Percentiles rank a stretch among this genome's conserved stretches.
These are phyloP conservation scores for Copidosoma aretas DNA, from an alignment of 2,888 invertebrate genomes.

Conservation along the genomic window DNA sequence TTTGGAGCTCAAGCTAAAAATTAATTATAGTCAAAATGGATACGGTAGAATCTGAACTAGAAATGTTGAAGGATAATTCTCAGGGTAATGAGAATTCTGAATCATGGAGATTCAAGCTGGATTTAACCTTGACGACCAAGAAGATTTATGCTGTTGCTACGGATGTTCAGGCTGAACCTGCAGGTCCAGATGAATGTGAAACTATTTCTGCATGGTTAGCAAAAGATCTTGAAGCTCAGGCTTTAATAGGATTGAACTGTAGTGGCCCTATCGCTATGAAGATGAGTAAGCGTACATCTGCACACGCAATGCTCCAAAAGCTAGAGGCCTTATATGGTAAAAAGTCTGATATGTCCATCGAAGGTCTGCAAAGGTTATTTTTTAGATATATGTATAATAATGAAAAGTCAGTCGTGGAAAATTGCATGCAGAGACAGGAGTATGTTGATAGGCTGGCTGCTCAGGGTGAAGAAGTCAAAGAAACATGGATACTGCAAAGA, in stretches of 20 bases:
- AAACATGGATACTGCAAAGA: slow-evolving; percentile 43
- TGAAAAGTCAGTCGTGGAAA: slow-evolving; percentile 39
- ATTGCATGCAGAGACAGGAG: slow-evolving; percentile 40
- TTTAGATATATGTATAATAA: slow-evolving; percentile 44
- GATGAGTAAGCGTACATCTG: slow-evolving; percentile 44
- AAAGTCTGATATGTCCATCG: slow-evolving; percentile 41
- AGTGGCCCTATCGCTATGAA: slow-evolving; percentile 44
- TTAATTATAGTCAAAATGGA: too few species aligned
- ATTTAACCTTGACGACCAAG: too few species aligned
- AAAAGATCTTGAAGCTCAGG: slow-evolving; percentile 47
- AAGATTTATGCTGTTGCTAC: slow-evolving; percentile 25
- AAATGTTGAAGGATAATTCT: too few species aligned
- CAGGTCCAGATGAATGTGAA: slow-evolving; percentile 30
- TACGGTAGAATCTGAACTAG: too few species aligned
- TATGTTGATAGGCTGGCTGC: slow-evolving; percentile 40
- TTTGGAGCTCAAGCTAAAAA: too few species aligned
- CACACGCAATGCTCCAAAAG: slow-evolving; percentile 44
- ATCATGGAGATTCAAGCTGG: too few species aligned
- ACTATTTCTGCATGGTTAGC: slow-evolving; percentile 41
- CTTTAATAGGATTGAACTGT: slow-evolving; percentile 46
- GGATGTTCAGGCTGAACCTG: slow-evolving; percentile 30
- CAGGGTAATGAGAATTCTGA: too few species aligned
- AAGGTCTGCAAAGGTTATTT: slow-evolving; percentile 43
- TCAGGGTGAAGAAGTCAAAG: slow-evolving; percentile 42
- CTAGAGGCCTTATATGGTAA: slow-evolving; percentile 43